Percentiles rank a stretch among this genome's conserved stretches.
These are phyloP conservation scores for Furcula furcula DNA, from an alignment of 2,888 invertebrate genomes.

Conservation along the genomic window DNA sequence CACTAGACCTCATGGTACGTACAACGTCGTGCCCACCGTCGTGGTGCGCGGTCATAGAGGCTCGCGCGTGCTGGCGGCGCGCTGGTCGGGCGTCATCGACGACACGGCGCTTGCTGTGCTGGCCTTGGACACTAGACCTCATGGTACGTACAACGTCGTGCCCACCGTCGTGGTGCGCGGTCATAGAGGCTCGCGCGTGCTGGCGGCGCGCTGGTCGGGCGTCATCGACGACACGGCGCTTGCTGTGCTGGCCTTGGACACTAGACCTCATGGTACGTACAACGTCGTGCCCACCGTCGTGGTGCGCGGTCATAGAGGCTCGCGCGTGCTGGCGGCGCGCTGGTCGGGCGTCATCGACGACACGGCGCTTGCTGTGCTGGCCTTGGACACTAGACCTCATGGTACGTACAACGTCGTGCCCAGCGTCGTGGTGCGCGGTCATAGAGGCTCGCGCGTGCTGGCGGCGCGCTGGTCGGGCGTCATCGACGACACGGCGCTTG, in stretches of 20 bases:
- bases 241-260: constrained; percentile 69
- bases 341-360: constrained; percentile 76
- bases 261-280: constrained; percentile 65
- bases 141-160: constrained; percentile 63
- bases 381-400: constrained; percentile 67
- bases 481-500: constrained; percentile 67
- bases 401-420: constrained; percentile 67
- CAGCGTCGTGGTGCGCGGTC: constrained; percentile 69
- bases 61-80: constrained; percentile 66
- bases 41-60: constrained; percentile 70
- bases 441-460: constrained; percentile 65
- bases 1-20: constrained; percentile 65
- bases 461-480: constrained; percentile 77
- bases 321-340: constrained; percentile 68
- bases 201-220: constrained; percentile 76
- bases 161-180: constrained; percentile 72
- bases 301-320: constrained; percentile 67
- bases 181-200: constrained; percentile 64
- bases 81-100: constrained; percentile 75
- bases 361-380: constrained; percentile 67
- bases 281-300: constrained; percentile 71
- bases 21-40: constrained; percentile 68
- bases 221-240: constrained; percentile 69
- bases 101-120: constrained; percentile 70
- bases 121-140: constrained; percentile 66